Conservation (phyloP, 2,113 vertebrate species). For the Bos indicus region DNA sequence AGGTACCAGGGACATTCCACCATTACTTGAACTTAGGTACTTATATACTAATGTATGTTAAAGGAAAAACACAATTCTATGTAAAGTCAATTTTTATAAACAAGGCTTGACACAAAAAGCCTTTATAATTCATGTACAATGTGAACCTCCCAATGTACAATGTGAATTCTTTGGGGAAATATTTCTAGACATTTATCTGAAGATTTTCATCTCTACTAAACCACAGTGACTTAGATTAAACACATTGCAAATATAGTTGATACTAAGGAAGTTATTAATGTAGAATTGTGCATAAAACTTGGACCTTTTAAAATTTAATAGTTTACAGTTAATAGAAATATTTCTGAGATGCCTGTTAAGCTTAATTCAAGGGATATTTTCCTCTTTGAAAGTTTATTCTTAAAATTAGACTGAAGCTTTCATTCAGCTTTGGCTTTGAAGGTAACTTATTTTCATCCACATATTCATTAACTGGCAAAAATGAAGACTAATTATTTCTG, state of each 20-base stretch:
- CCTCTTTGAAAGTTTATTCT: not conserved
- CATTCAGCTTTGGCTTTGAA: not conserved
- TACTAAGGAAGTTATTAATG: not conserved
- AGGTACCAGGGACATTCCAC: not conserved
- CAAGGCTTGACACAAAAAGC: not conserved
- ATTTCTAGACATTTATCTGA: not conserved
- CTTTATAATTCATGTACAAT: not conserved
- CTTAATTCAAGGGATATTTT: not conserved
- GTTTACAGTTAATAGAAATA: not conserved
- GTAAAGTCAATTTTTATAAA: not conserved
- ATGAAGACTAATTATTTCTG: not conserved
- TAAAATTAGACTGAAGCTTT: not conserved
- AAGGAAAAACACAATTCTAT: not conserved
- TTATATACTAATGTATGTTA: not conserved
- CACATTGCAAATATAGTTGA: not conserved
- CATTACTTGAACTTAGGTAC: not conserved
- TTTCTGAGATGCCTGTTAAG: not conserved
- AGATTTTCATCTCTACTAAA: not conserved
- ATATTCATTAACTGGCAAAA: not conserved
- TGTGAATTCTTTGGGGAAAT: not conserved
- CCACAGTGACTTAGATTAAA: not conserved
- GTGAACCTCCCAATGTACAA: not conserved
- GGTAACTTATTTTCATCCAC: not conserved
- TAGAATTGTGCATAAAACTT: not conserved
- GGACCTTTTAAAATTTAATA: not conserved